phyloP scores from a whole-genome alignment of 2,888 invertebrate genomes.

The Geophilus truncorum region DNA sequence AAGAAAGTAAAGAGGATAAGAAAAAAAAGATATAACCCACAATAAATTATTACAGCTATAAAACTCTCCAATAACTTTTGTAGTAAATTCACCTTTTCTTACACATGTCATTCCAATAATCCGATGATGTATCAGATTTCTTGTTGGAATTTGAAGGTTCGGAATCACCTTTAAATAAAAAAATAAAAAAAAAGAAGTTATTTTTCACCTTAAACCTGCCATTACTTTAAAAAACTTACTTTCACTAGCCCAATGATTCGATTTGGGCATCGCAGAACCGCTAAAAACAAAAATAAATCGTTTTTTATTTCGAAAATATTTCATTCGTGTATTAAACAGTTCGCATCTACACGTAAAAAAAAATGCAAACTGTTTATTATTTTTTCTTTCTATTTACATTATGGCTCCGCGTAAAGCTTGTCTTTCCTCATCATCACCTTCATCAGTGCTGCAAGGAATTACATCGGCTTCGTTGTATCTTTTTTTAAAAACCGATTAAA shows the following conservation, averaged over 20 bases:
- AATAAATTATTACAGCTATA: conserved; percentile 18
- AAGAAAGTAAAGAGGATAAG: background rate
- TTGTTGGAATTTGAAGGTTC: conserved; percentile 22
- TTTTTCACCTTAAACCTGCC: background rate
- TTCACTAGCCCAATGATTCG: conserved; percentile 27
- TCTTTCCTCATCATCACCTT: conserved; percentile 44
- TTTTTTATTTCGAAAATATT: no score
- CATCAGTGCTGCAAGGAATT: conserved; percentile 51
- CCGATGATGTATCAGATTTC: conserved; percentile 16
- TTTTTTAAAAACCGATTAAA: conserved; percentile 22
- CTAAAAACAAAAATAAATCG: background rate
- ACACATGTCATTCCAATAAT: background rate
- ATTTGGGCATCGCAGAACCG: background rate
- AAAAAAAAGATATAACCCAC: conserved; percentile 12
- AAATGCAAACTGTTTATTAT: no score
- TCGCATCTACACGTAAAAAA: no score
- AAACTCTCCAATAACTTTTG: conserved; percentile 10
- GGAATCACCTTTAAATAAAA: background rate
- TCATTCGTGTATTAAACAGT: no score
- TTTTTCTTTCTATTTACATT: conserved; percentile 40
- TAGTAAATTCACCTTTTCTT: conserved; percentile 25
- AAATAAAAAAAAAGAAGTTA: background rate
- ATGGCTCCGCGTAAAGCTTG: conserved; percentile 46
- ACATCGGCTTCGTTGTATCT: conserved; percentile 58
- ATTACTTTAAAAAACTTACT: background rate